These are phyloP conservation scores for Mustela nigripes DNA, from an alignment of 2,113 vertebrate species.

Conservation along the genomic window DNA sequence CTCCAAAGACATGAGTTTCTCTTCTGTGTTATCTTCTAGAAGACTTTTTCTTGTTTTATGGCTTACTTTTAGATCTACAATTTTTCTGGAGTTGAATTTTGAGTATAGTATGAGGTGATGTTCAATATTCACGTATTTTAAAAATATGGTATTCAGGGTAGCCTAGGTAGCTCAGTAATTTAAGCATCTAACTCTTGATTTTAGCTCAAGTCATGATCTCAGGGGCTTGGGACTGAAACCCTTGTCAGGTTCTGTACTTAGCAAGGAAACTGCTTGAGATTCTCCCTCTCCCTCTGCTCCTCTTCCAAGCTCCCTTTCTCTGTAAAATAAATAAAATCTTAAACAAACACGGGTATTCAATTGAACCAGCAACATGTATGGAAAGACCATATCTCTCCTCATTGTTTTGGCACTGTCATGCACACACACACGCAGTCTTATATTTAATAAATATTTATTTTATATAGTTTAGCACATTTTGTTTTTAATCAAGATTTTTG, in stretches of 20 bases:
- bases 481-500: background rate
- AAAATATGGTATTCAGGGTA: conserved; percentile 34
- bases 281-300: background rate
- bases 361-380: background rate
- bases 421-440: background rate
- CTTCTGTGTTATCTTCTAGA: background rate
- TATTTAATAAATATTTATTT: background rate
- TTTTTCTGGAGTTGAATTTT: conserved; percentile 36
- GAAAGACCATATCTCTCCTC: background rate
- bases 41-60: background rate
- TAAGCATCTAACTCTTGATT: background rate
- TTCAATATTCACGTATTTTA: background rate
- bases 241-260: background rate
- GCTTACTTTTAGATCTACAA: background rate
- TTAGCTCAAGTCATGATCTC: background rate
- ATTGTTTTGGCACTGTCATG: background rate
- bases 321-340: background rate
- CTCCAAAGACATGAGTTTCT: background rate
- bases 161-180: background rate
- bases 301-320: background rate
- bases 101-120: background rate
- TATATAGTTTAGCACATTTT: background rate
- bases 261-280: background rate
- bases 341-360: background rate
- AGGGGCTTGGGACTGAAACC: background rate